Conservation (phyloP, 2,888 invertebrate genomes). For the Drosophila nr. perissopoda region DNA sequence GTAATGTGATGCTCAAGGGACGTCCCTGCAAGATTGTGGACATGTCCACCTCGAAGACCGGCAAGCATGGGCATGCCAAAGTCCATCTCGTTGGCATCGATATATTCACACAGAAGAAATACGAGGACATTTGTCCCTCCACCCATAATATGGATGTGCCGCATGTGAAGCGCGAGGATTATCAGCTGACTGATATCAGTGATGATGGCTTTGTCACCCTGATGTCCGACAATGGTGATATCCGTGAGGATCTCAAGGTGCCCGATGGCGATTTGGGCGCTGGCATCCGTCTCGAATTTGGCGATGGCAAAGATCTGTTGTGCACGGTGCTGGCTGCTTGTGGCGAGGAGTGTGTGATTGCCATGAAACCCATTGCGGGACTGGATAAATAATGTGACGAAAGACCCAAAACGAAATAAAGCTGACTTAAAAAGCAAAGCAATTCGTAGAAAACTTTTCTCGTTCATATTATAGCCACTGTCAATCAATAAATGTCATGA, state of each 20-base stretch:
- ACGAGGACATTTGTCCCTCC: conserved; percentile 99
- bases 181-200: conserved; percentile 95
- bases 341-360: conserved; percentile 96
- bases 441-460: not conserved
- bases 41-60: conserved; percentile 99
- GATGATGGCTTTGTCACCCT: conserved; percentile 97
- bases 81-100: conserved; percentile 98
- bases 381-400: conserved; percentile 91
- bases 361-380: conserved; percentile 97
- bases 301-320: conserved; percentile 94
- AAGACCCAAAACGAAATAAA: not conserved
- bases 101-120: conserved; percentile 92
- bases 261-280: conserved; percentile 97
- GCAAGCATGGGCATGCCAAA: conserved; percentile 99
- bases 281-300: conserved; percentile 93
- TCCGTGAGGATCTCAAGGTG: conserved; percentile 97
- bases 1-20: conserved; percentile 98
- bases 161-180: conserved; percentile 98
- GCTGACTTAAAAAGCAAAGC: not conserved
- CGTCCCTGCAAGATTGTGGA: conserved; percentile 99
- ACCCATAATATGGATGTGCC: conserved; percentile 99
- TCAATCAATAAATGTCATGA: conserved; percentile 8
- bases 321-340: conserved; percentile 97
- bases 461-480: not conserved
- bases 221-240: conserved; percentile 98